Conservation (phyloP, 2,113 vertebrate species). For the Vidua chalybeata region DNA sequence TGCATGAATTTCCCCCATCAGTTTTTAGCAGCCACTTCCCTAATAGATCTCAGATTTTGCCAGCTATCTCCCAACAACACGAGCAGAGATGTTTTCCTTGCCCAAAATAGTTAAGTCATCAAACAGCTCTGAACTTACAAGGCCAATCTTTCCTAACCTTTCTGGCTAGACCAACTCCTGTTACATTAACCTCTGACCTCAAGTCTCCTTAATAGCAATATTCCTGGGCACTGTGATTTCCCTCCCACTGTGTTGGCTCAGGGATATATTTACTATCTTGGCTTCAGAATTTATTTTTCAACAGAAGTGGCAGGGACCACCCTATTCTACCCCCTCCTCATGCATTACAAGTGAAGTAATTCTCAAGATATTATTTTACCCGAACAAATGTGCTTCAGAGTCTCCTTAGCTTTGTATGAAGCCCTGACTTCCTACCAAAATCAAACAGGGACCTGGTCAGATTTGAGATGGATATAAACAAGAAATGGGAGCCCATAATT, state of each 20-base stretch:
- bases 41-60: conserved; percentile 54
- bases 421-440: conserved; percentile 78
- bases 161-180: conserved; percentile 76
- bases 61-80: conserved; percentile 60
- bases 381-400: conserved; percentile 76
- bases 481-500: conserved; percentile 82
- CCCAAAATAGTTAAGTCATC: conserved; percentile 75
- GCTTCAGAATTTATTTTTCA: conserved; percentile 80
- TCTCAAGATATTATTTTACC: conserved; percentile 79
- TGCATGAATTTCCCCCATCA: background rate
- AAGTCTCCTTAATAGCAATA: conserved; percentile 69
- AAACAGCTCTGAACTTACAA: conserved; percentile 56
- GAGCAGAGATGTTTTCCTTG: conserved; percentile 71
- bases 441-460: conserved; percentile 76
- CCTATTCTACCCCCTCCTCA: conserved; percentile 66
- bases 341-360: conserved; percentile 69
- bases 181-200: conserved; percentile 81
- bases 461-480: conserved; percentile 80
- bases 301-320: conserved; percentile 78
- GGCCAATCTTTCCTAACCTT: conserved; percentile 69
- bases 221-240: conserved; percentile 69
- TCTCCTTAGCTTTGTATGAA: conserved; percentile 69
- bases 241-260: conserved; percentile 70
- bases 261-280: conserved; percentile 76
- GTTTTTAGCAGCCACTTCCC: conserved; percentile 51